phyloP scores from a whole-genome alignment of 2,888 invertebrate species.

The Cacoxenus indagator region DNA sequence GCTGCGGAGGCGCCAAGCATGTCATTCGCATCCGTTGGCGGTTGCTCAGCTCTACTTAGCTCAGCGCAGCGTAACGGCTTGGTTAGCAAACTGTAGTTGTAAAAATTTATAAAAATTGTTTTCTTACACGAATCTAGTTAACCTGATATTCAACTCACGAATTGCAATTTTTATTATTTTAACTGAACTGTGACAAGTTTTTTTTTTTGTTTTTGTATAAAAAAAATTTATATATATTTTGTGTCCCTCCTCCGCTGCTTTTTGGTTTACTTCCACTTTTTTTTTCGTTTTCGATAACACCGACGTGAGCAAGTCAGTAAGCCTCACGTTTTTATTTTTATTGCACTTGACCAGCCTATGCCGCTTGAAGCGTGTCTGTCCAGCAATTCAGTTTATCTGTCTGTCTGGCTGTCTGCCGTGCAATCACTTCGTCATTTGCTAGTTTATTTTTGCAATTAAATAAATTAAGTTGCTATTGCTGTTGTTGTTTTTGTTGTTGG shows the following conservation, averaged over 20 bases:
- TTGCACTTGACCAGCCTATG: conserved; percentile 50
- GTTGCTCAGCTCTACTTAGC: not conserved
- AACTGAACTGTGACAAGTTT: conserved; percentile 17
- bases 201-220: not conserved
- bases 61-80: not conserved
- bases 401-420: conserved; percentile 6
- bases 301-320: conserved; percentile 1
- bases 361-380: conserved; percentile 19
- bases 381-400: not conserved
- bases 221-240: not conserved
- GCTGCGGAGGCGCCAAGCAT: conserved; percentile 7
- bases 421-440: conserved; percentile 45
- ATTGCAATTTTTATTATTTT: conserved; percentile 14
- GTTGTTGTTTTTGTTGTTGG: not conserved
- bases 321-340: conserved; percentile 11
- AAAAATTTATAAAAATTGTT: not conserved
- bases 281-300: not conserved
- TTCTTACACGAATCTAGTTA: conserved; percentile 18
- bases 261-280: not conserved
- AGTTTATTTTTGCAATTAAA: conserved; percentile 43
- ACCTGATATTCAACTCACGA: conserved; percentile 28
- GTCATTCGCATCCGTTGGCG: conserved; percentile 15
- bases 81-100: not conserved
- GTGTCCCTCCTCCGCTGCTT: not conserved
- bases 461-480: conserved; percentile 40